These are phyloP conservation scores for Lepus timidus DNA, from an alignment of 2,113 vertebrate species.

Conservation along the genomic window DNA sequence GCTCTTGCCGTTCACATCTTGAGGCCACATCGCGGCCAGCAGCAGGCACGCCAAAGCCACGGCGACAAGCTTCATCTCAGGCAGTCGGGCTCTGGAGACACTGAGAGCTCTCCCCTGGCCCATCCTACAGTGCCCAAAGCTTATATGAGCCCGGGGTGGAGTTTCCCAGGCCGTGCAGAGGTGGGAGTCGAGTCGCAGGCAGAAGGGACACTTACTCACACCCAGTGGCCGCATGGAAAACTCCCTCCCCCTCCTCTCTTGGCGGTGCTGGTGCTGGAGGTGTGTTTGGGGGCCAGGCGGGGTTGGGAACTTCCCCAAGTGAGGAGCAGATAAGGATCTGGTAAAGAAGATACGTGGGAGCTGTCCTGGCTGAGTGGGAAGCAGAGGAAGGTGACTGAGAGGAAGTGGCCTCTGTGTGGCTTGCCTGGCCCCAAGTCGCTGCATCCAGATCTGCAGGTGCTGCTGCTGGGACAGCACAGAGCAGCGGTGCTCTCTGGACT, in stretches of 20 bases:
- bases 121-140: neutral
- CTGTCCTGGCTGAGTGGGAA: constrained; percentile 35
- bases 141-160: constrained; percentile 63
- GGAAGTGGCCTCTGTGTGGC: constrained; percentile 63
- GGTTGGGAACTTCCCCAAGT: constrained; percentile 47
- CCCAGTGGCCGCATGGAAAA: constrained; percentile 59
- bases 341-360: constrained; percentile 32
- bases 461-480: neutral
- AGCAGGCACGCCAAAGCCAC: constrained; percentile 20
- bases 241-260: neutral
- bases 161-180: constrained; percentile 56
- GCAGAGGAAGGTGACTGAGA: constrained; percentile 27
- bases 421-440: neutral
- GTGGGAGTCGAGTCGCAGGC: constrained; percentile 68
- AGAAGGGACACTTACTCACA: neutral
- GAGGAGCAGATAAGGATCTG: constrained; percentile 65
- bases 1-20: constrained; percentile 16
- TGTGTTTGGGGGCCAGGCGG: neutral
- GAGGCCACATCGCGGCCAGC: neutral
- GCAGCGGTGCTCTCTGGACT: no score
- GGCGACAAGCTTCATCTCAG: neutral
- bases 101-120: neutral
- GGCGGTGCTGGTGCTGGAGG: neutral
- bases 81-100: neutral
- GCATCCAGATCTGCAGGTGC: neutral